Evolutionary conservation across 1,140 invertebrate species (phyloP), one percentile per base, ranked within the genome.

Genomic region (Neodiprion lecontei): DNA sequence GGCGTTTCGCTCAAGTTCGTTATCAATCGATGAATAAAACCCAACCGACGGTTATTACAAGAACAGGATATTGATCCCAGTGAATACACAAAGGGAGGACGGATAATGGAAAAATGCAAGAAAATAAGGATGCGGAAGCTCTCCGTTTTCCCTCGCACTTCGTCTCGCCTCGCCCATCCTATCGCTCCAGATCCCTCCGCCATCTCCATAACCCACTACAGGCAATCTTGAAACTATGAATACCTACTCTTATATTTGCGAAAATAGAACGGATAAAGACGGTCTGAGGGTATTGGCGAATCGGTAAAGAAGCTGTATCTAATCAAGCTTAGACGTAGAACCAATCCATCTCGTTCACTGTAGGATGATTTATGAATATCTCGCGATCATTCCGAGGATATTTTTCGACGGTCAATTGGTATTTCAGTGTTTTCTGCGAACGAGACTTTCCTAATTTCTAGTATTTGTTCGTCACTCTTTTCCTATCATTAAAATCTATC

Each of bases 51-150:
- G 53, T n/a, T 61, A 61, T 61, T 61, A 61, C n/a, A 61, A 61
- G n/a, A 79, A 71, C 21, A 71, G 70, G 70, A 71, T 71, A 71
- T 71, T 50, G 70, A 71, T 71, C 70, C 48, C 21, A 23, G 17
- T 23, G 70, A 48, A 47, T 71, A 50, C 48, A 71, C 70, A 71
- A 71, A 48, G 28, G 68, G 11, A 71, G 40, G 70, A 50, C 8
- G 48, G n/a, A 71, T 50, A 50, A 47, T 50, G 70, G 70, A 69
- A 50, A 69, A 48, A 50, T 23, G 70, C 21, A 71, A 50, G 70
- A 48, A 50, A 71, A 48, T 48, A 71, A 71, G 28, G 12, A 71
- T 48, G 70, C 53, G 70, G 61, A 65, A 65, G 12, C 61, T 17
- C 61, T 17, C 12, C 12, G 61, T 14, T 14, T 17, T 65, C 12